phyloP scores from a whole-genome alignment of 30 jellyfish, hydroid and myxozoan genomes.

The Hydractinia symbiolongicarpus region DNA sequence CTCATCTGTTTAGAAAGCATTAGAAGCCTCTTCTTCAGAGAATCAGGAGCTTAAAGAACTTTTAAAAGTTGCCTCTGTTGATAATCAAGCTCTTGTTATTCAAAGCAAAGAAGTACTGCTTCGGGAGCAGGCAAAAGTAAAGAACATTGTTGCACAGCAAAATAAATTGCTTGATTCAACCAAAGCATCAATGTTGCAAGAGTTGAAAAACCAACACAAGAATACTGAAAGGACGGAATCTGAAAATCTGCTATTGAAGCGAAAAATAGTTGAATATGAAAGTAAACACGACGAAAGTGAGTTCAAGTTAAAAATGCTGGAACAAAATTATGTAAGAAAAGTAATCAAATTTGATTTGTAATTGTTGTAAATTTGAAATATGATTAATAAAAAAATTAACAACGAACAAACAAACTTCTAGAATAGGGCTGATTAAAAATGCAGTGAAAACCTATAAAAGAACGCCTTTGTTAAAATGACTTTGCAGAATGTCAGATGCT shows the following conservation, averaged over 20 bases:
- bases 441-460: too few relatives aligned
- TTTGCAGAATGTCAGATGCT: too few relatives aligned
- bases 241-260: constrained; percentile 36
- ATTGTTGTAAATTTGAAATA: too few relatives aligned
- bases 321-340: constrained; percentile 1
- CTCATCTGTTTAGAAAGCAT: constrained; percentile 19
- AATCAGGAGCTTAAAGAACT: constrained; percentile 54
- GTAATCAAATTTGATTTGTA: too few relatives aligned
- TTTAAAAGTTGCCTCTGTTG: constrained; percentile 64
- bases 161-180: constrained; percentile 51
- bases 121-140: constrained; percentile 42
- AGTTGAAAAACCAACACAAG: constrained; percentile 47
- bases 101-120: constrained; percentile 57
- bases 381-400: too few relatives aligned
- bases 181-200: constrained; percentile 53
- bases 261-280: constrained; percentile 15
- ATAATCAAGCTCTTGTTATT: constrained; percentile 68
- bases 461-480: too few relatives aligned
- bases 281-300: constrained; percentile 23
- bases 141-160: constrained; percentile 30
- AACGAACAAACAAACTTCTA: too few relatives aligned
- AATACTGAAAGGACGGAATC: constrained; percentile 36
- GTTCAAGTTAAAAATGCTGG: constrained; percentile 9
- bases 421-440: too few relatives aligned
- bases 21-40: constrained; percentile 41